Evolutionary conservation across 2,113 vertebrate genomes (phyloP), one percentile per base, ranked within the genome.

Genomic region (Eurypyga helias): DNA sequence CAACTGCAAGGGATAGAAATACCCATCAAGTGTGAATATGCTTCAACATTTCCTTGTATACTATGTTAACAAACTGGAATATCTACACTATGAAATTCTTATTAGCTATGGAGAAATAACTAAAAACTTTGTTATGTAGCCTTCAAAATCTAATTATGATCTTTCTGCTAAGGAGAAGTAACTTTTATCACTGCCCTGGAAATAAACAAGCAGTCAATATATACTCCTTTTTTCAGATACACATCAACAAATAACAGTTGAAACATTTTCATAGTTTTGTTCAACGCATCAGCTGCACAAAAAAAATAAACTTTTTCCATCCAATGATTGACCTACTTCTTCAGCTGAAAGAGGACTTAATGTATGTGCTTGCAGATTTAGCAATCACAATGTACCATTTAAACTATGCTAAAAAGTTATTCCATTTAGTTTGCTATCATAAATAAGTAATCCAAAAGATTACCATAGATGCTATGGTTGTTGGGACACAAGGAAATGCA

Each of bases 221-320:
- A 38, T 17, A 43, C 34, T 61, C 6, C 26, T 36, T 57, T 64
- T 70, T 67, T 11, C 51, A 83, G 43, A 9, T 75, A 41, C 3
- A 5, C 21, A 60, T n/a, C 57, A 90, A 51, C 6, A 55, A 73
- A 60, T 4, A n/a, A 31, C 0, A 0, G 36, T 3, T 57, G 4
- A 94, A 94, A 54, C 12, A 14, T 31, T 83, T 82, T 29, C 5
- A 38, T 13, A 36, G 18, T 33, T 86, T 49, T 76, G 48, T 86
- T 86, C 43, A 83, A 45, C 0, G 8, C 34, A 60, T n/a, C 28
- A 88, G 61, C 26, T 62, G n/a, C 34, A 70, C 33, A 70, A 17
- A 66, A 66, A 69, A 45, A 89, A 70, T 4, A 69, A 73, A 78
- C 21, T 12, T 19, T 49, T 87, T 67, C 57, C 16, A 48, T 46